Evolutionary conservation across 2,797 vertebrate genomes (phyloP).

Genomic region (Nannoperca obscura): DNA sequence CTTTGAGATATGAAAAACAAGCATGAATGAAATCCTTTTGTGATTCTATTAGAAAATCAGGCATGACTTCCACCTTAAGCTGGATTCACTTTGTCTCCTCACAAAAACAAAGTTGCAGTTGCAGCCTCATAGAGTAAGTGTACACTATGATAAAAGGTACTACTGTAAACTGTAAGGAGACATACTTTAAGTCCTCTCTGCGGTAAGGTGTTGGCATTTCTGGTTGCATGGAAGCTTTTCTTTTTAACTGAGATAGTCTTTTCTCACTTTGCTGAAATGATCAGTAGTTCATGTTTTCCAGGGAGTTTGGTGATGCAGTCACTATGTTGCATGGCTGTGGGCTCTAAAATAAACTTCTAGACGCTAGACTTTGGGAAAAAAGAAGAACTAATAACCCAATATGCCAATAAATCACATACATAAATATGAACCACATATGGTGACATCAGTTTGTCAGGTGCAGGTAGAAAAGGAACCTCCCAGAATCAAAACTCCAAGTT

Average conservation of each 20-base stretch:
- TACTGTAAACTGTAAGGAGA: not conserved
- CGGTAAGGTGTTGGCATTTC: slow-evolving; percentile 19
- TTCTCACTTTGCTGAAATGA: not conserved
- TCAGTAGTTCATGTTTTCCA: not conserved
- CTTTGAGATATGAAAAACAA: slow-evolving; percentile 17
- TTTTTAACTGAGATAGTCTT: not conserved
- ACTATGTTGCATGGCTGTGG: not conserved
- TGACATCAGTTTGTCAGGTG: slow-evolving; percentile 17
- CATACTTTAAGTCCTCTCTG: not conserved
- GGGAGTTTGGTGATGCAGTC: not conserved
- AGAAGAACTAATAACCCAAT: slow-evolving; percentile 10
- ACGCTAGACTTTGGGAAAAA: not conserved
- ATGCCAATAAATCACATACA: slow-evolving; percentile 4
- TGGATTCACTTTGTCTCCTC: not conserved
- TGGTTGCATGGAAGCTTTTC: not conserved
- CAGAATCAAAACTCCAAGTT: slow-evolving; percentile 12
- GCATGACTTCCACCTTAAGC: not conserved
- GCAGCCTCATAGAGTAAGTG: not conserved
- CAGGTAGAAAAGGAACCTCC: slow-evolving; percentile 13
- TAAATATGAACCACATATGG: slow-evolving; percentile 29
- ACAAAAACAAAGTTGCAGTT: not conserved
- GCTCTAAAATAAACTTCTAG: not conserved
- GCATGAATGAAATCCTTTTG: slow-evolving; percentile 17
- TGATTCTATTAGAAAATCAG: not conserved
- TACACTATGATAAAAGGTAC: not conserved